Base-by-base conservation (phyloP, 2,888 invertebrate genomes). In the Eristalis tenax region DNA sequence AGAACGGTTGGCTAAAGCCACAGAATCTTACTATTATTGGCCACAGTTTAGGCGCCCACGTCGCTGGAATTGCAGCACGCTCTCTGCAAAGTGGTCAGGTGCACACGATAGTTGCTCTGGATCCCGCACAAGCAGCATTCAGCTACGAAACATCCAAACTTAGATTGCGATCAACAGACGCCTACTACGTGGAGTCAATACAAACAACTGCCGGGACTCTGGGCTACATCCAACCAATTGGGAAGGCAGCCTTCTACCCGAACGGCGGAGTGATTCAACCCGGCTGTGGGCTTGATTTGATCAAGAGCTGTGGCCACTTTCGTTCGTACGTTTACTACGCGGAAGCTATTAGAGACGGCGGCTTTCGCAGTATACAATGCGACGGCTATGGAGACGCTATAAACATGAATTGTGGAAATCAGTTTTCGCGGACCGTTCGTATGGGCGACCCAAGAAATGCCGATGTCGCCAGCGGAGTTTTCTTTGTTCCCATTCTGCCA, bases 1-100 rank as follows among this genome's bases (percentile, higher is more conserved):
- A 93, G 92, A 18, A 93, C 93, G 89, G 94, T 93, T 75, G 94
- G 92, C 15, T 93, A 92, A 23, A 91, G 92, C 61, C 94, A 93
- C 59, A 94, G 93, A 15, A 94, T 92, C 89, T 94, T 93, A 90
- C 94, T 94, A 69, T 93, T 6, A 94, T 95, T 76, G 95, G 95
- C 0, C 95, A 95, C 88, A 95, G 95, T 84, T 92, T 95, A 78
- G 95, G 95, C 0, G 95, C 95, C 0, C 95, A 95, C 89, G 94
- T 94, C 2, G 94, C 94, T n/a, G 95, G 95, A 0, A 94, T 94
- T 80, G 94, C 95, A 10, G 95, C 95, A 4, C 95, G 94, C 87
- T 94, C 93, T 89, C 93, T 94, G 0, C 93, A 93, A 73, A 90
- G 93, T 89, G 95, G 95, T 35, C 94, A 94, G 65, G 32, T 32